Base-by-base conservation (phyloP, 1,140 invertebrate species). In the Diplogasteroides magnus region DNA sequence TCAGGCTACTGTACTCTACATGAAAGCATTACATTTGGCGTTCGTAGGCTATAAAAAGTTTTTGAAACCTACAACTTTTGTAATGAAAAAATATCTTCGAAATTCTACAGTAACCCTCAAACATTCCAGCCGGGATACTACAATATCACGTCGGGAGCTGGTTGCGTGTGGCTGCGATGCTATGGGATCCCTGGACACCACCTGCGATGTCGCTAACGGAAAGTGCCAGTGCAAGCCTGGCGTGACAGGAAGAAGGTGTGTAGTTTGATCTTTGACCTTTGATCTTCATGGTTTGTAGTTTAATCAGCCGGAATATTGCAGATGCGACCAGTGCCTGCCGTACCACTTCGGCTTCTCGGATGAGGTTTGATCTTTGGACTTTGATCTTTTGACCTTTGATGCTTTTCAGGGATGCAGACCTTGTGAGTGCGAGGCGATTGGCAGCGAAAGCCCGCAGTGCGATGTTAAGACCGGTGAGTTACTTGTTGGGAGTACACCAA, bases 271-370 rank as follows among this genome's bases (percentile, higher is more conserved):
- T 79, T 77, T 67, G 77, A 78, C 28, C 76, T 61, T 23, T 78
- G 77, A 31, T 26, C 31, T n/a, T 2, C 64, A 19, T 73, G 76
- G 1, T 80, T 78, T 68, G 79, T 77, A 57, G 77, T 78, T 28
- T 77, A 79, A 55, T 31, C 72, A n/a, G 19, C 77, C 3, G 62
- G n/a, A n/a, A n/a, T n/a, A n/a, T n/a, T n/a, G n/a, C 61, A 87
- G 72, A 60, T 97, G 94, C 79, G 91, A 96, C 76, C 87, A 88
- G 71, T 97, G 94, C 80, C 87, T 88, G 69, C 86, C 89, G 0
- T 89, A 90, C 82, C 91, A 93, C 80, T 97, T 91, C 81, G 94
- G 93, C 59, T 97, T 95, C 84, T 90, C 92, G 19, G 72, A 83
- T 1, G 89, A 92, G 60, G 86, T 72, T 59, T 97, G 94, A 79